phyloP scores from a whole-genome alignment of 2,888 invertebrate species.

The Drosophila bunnanda region DNA sequence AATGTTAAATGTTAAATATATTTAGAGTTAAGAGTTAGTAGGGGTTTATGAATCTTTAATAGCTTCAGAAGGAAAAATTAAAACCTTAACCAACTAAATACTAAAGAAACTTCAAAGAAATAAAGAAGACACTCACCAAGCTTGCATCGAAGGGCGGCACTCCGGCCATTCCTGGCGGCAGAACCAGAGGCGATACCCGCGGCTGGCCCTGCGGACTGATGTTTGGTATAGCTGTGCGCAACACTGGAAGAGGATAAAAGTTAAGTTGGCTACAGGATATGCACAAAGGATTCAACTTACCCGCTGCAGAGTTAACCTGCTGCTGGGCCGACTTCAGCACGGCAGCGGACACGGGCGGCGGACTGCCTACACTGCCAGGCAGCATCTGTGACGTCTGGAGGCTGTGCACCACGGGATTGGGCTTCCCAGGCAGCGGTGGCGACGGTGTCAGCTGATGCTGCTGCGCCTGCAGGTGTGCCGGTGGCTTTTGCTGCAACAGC shows the following conservation, averaged over 20 bases:
- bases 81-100: not conserved
- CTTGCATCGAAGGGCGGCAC: constrained; percentile 88
- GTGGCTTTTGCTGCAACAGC: constrained; percentile 75
- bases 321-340: constrained; percentile 71
- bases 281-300: constrained; percentile 58
- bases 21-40: constrained; percentile 28
- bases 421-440: constrained; percentile 80
- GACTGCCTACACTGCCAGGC: constrained; percentile 86
- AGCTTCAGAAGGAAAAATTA: not conserved
- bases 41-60: not conserved
- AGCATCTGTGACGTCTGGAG: constrained; percentile 83
- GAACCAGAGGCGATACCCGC: constrained; percentile 85
- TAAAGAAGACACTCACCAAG: constrained; percentile 87
- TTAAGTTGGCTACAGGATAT: not conserved
- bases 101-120: not conserved
- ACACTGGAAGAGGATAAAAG: constrained; percentile 42
- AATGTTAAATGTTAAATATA: constrained; percentile 44
- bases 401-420: constrained; percentile 81
- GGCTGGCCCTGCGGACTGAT: constrained; percentile 87
- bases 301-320: constrained; percentile 84
- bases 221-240: constrained; percentile 87
- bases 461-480: constrained; percentile 80
- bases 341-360: constrained; percentile 83
- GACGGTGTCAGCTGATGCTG: constrained; percentile 78
- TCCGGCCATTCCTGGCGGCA: constrained; percentile 86